Base-by-base conservation (phyloP, 2,888 invertebrate species). In the Nymphalis polychloros region DNA sequence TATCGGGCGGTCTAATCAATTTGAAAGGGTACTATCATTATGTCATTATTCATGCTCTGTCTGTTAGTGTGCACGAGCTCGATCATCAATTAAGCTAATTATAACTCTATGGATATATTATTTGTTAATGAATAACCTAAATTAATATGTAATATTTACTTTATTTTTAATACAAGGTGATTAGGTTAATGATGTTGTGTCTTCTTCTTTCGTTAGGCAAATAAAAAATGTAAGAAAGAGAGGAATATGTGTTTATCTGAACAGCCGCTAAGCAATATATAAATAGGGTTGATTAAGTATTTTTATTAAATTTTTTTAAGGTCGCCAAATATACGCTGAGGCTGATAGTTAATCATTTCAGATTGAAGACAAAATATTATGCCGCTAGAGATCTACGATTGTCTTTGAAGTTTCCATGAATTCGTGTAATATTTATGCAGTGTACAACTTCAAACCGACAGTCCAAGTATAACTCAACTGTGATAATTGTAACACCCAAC, bases 401-500 rank as follows among this genome's bases (percentile, higher is more conserved):
- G 17, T 49, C n/a, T n/a, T 49, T 8, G 7, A 49, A 49, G 17
- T 49, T 49, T n/a, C 7, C 17, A n/a, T 8, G 8, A 17, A 19
- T 49, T 49, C 16, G 8, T 49, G 8, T 49, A 49, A 49, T 49
- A 49, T 49, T 49, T 49, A 49, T 49, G 19, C 49, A 49, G 49
- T 8, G 49, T n/a, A 49, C 48, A 48, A 48, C 49, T 52, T 20
- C 52, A 52, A 23, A 52, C 19, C 19, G 20, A 13, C 20, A 20
- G 19, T 49, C 20, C 52, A 27, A 53, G 27, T 53, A 27, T 53
- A 53, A 53, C 53, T 53, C 13, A 20, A 49, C 57, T 17, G 49
- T 63, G 67, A 63, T 67, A 67, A 67, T 67, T 63, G 67, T 59
- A 52, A 35, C 35, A 52, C 65, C 65, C 59, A 50, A 50, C 65